Evolutionary conservation across 2,888 invertebrate species (phyloP), one percentile per base, ranked within the genome.

Genomic region (Chalcis sispes): DNA sequence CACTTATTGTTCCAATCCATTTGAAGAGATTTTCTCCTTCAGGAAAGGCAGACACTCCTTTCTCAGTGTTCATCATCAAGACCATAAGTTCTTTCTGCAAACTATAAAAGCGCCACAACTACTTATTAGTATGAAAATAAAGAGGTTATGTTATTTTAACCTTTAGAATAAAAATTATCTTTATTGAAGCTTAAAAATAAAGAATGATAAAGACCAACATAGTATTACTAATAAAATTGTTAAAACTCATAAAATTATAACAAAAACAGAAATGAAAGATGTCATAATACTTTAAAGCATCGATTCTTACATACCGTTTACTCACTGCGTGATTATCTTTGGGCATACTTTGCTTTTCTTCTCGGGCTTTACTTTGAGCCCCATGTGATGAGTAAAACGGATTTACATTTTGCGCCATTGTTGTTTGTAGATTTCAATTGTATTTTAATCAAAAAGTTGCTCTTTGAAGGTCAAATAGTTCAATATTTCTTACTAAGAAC

Each of bases 1-100:
- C 98, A 82, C 91, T 90, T 79, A 98, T 96, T n/a, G 98, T 98
- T 18, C 97, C 98, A 82, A 98, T 93, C 98, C 98, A 98, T 89
- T 95, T 95, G 88, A 98, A 98, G 61, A 98, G 90, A 89, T 98
- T 98, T 87, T 98, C 98, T 79, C 97, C 96, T 82, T 98, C 97
- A 0, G 98, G 98, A 89, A 98, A 98, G 15, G 98, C 98, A 20
- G 98, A 97, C 77, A 98, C 95, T 25, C 95, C 96, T 89, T 96
- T 96, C 87, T 97, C 97, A 65, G 94, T 93, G 76, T 94, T 93
- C 91, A 95, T 95, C 96, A 96, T 96, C 79, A 96, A 90, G 80
- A 94, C 94, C 96, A 96, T 96, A 65, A 96, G 91, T 89, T 96
- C 96, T 86, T 96, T 96, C 87, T 96, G 96, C 84, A 96, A 90